Base-by-base conservation (phyloP, 2,888 invertebrate species). In the Aporophyla lueneburgensis region DNA sequence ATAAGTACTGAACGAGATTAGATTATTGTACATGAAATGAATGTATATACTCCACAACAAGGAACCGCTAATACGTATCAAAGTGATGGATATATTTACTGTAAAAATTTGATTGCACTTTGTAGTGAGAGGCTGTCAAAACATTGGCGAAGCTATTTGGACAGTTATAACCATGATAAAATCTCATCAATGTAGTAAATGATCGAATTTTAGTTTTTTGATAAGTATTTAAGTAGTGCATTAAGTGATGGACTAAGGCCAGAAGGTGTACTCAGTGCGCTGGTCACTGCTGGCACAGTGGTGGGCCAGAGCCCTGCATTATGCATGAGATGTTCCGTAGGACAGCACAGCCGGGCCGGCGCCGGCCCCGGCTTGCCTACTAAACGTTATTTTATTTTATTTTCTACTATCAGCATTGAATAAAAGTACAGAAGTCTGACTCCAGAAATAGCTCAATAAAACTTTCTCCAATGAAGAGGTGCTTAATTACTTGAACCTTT, bases 341-440 rank as follows among this genome's bases (percentile, higher is more conserved):
- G 33, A 59, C 61, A 51, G 61, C 43, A 33, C 33, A 73, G 70
- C 24, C 68, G 27, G 61, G 24, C 27, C 33, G 70, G 73, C 72
- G 72, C 66, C 73, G 33, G 40, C 24, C 14, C 27, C 5, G 1
- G 43, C n/a, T 7, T 43, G 49, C 58, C 53, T 66, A 67, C 67
- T 84, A 71, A 72, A 76, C 51, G 80, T 70, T 51, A 83, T 75
- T 81, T 74, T 74, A 86, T 80, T 74, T 86, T 74, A 72, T 63
- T 24, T 27, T 46, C 21, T 21, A 24, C 43, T 51, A 51, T 27
- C 33, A 51, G 7, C 78, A 54, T 24, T n/a, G 51, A 43, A 43
- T 33, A 54, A 16, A 43, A 61, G 43, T 10, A 27, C 49, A 62
- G 63, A 84, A 68, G 40, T 43, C 33, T 43, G 24, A 27, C n/a